Conservation (phyloP, 2,888 invertebrate genomes). For the Drepana falcataria region DNA sequence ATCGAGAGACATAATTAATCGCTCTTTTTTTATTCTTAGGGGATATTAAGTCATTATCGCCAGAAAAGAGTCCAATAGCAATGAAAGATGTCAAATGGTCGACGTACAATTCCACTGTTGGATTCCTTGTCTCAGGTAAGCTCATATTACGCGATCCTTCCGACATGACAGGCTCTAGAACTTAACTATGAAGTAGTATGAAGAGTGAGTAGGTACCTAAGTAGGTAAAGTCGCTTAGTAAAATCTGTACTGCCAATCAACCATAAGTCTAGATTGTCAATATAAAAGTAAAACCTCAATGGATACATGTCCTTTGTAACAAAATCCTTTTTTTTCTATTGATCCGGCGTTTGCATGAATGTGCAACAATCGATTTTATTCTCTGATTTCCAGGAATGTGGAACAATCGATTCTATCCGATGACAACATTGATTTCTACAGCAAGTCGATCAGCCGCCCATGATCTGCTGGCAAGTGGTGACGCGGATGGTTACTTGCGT, state of each 20-base stretch:
- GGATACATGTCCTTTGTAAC: no score
- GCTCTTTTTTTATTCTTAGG: slow-evolving; percentile 66
- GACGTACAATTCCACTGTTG: slow-evolving; percentile 91
- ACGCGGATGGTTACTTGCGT: slow-evolving; percentile 92
- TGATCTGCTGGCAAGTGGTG: slow-evolving; percentile 90
- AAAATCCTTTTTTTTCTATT: no score
- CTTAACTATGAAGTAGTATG: no score
- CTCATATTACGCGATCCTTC: background rate
- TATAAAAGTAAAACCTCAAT: no score
- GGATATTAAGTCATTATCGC: slow-evolving; percentile 92
- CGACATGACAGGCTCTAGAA: background rate
- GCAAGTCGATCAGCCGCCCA: slow-evolving; percentile 90
- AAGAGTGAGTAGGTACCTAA: no score
- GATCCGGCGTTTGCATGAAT: no score
- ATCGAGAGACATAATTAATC: no score
- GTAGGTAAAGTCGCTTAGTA: no score
- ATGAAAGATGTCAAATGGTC: slow-evolving; percentile 96
- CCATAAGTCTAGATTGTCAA: no score
- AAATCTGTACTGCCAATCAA: no score
- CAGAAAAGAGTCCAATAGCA: slow-evolving; percentile 91
- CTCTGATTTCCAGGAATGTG: slow-evolving; percentile 82
- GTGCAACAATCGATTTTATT: no score
- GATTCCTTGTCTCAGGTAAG: slow-evolving; percentile 90
- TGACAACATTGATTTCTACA: slow-evolving; percentile 89
- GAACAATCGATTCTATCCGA: slow-evolving; percentile 93